Base-by-base conservation (phyloP, 2,797 vertebrate genomes). In the Microtus californicus region DNA sequence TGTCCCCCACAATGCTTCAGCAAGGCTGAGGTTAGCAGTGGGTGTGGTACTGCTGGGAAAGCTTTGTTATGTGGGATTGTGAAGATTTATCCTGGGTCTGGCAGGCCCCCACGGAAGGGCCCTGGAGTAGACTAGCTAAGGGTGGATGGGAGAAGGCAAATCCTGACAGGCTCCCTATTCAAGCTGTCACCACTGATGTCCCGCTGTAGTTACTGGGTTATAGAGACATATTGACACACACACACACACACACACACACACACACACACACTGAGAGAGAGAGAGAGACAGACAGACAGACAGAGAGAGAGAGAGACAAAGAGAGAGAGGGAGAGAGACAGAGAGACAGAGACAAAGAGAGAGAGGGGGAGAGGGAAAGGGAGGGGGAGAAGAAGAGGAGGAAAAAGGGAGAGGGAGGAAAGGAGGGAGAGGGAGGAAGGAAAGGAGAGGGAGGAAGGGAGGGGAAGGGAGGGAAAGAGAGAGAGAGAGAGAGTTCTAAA, bases 401-500 rank as follows among this genome's bases (percentile, higher is more conserved):
- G 51, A 51, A 12, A 12, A 12, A 51, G 51, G 51, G 45, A 45
- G 48, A 51, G 48, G 48, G 48, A 48, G 51, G 13, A 13, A 51
- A 11, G 48, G 48, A 48, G 51, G 13, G 13, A 40, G 40, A 40
- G 40, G 51, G 51, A 51, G 4, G 13, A 4, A 54, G 14, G 1
- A 15, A 17, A 15, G 14, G 15, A 6, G 54, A 5, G 11, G 0
- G 1, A 29, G 63, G 3, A 12, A 31, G 27, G 5, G 12, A 29
- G 27, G 4, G 27, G 5, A 4, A 5, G 4, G 2, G 63, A 13
- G 25, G 5, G 27, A 13, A 27, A 2, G 61, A 12, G 27, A 12
- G 61, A 13, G 63, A 31, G 27, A 65, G 63, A 65, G 85, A 79
- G 54, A 80, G 19, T 17, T 76, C 25, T 92, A 65, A 90, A 71